phyloP scores from a whole-genome alignment of 2,797 vertebrate genomes.

The Kryptopterus vitreolus region DNA sequence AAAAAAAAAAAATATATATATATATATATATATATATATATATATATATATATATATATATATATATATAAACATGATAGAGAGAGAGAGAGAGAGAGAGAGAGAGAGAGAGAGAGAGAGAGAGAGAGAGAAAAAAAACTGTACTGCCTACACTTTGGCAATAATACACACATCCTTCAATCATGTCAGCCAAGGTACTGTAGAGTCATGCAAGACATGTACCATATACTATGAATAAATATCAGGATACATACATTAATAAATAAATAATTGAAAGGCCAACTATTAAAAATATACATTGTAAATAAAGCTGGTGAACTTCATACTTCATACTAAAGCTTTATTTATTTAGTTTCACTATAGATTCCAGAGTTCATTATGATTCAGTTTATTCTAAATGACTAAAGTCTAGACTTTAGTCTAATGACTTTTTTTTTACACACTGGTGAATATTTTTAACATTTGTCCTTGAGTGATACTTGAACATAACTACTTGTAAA shows the following conservation, averaged over 20 bases:
- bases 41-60: background rate
- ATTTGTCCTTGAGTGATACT: background rate
- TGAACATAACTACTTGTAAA: too few species aligned
- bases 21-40: background rate
- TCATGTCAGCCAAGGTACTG: background rate
- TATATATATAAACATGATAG: background rate
- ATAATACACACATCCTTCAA: background rate
- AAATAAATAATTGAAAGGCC: too few species aligned
- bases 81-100: background rate
- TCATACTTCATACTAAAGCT: too few species aligned
- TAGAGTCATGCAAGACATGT: background rate
- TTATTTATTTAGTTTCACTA: too few species aligned
- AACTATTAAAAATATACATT: too few species aligned
- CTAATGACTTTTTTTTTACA: background rate
- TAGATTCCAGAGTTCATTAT: background rate
- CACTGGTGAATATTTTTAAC: background rate
- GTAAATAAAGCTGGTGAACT: constrained; percentile 3
- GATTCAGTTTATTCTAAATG: background rate
- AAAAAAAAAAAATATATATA: background rate
- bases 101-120: background rate
- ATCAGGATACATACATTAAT: background rate
- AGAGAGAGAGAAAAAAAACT: background rate
- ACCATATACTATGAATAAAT: background rate
- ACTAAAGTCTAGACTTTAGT: too few species aligned
- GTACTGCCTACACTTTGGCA: background rate